Evolutionary conservation across 2,113 vertebrate species (phyloP).

Genomic region (Grammomys dolichurus): DNA sequence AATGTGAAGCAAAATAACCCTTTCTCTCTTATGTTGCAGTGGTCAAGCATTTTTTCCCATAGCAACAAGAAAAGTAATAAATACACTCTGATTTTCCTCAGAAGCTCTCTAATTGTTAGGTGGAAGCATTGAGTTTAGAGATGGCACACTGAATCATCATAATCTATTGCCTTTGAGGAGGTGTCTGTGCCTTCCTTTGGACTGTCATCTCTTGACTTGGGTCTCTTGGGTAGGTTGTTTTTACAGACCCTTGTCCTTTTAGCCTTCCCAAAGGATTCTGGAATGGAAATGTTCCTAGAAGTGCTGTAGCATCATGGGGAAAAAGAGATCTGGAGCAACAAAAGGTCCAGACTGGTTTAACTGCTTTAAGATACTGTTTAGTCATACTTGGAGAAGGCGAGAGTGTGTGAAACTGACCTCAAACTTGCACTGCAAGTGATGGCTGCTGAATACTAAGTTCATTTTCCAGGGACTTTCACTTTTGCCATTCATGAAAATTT

Average conservation of each 20-base stretch:
- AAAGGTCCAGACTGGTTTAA: neutral
- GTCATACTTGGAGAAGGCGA: neutral
- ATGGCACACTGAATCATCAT: no score
- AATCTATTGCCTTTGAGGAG: neutral
- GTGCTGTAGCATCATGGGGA: neutral
- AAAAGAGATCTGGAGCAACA: neutral
- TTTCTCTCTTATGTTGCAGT: neutral
- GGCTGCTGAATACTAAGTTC: neutral
- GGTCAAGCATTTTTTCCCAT: neutral
- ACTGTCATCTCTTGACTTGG: neutral
- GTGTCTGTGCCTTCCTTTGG: neutral
- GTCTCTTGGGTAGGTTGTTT: neutral
- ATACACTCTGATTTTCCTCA: neutral
- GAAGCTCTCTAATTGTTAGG: neutral
- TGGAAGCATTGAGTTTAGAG: neutral
- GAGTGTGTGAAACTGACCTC: neutral
- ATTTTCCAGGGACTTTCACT: neutral
- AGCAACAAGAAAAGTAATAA: neutral
- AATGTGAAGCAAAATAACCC: neutral
- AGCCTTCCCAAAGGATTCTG: neutral
- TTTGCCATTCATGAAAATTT: neutral
- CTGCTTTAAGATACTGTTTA: neutral
- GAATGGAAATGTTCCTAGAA: neutral
- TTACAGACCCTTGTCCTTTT: rapidly evolving
- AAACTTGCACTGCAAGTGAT: neutral